A percentile compares a stretch with the other conserved stretches of the same genome.
phyloP scores from a whole-genome alignment of 2,888 invertebrate genomes.

The Eristalis intricaria region DNA sequence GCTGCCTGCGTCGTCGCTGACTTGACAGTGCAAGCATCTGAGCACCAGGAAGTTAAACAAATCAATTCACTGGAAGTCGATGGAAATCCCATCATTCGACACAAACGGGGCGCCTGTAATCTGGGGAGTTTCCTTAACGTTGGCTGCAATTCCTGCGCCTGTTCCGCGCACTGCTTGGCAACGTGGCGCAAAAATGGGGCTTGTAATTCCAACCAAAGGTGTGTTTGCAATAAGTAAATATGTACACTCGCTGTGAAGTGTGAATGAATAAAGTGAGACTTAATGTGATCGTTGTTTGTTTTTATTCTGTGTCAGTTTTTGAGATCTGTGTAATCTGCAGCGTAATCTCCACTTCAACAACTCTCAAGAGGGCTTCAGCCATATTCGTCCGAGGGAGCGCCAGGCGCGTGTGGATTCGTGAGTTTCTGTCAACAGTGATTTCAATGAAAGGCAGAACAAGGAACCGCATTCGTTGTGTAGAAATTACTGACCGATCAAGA shows the following conservation, averaged over 20 bases:
- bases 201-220: slow-evolving; percentile 4
- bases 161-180: slow-evolving; percentile 27
- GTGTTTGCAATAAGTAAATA: slow-evolving; percentile 19
- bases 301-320: background rate
- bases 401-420: too few species aligned
- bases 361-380: too few species aligned
- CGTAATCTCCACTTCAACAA: too few species aligned
- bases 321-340: too few species aligned
- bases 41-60: background rate
- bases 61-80: background rate
- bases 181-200: background rate
- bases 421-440: too few species aligned
- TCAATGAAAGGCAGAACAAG: too few species aligned
- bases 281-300: background rate
- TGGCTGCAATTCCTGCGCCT: slow-evolving; percentile 21
- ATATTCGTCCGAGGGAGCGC: too few species aligned
- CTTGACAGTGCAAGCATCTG: background rate
- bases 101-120: slow-evolving; percentile 16
- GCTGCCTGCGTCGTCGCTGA: background rate
- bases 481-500: too few species aligned
- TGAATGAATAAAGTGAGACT: background rate
- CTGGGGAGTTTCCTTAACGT: background rate
- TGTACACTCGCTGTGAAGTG: background rate
- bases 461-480: too few species aligned
- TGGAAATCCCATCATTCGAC: background rate